Evolutionary conservation across 2,888 invertebrate species (phyloP), one percentile per base, ranked within the genome.

Genomic region (Ectemnius continuus): DNA sequence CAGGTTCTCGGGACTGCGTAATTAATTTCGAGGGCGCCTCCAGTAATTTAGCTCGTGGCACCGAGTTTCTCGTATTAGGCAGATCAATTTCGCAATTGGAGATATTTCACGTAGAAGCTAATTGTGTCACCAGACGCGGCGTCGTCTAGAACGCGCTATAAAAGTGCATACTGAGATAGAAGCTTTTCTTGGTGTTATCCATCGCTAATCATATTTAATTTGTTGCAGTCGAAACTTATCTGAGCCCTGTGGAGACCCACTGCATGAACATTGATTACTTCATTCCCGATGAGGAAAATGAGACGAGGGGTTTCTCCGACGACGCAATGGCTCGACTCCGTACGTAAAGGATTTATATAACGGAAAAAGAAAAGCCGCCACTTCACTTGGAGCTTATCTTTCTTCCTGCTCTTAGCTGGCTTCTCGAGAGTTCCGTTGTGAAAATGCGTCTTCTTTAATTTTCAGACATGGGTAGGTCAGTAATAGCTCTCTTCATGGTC

Each of bases 211-310:
- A 36, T 36, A 8, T 36, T 8, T 36, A 36, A 36, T 48, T 67
- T 46, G 73, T 82, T 82, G 8, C 93, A 97, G 97, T 97, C 77
- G 96, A 96, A 90, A 96, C 96, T 79, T 97, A 97, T 91, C 91
- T 97, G 85, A 97, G 97, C 77, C 98, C 98, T 4, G 97, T 98
- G 83, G 98, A 98, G 92, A 98, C 97, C 14, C 97, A 97, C 92
- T 98, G 98, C 92, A 96, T 96, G 92, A 98, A 98, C 92, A 95
- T 98, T 89, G 97, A 98, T 92, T 98, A 98, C 92, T 97, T 96
- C 92, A 96, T 98, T 80, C 95, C 96, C 65, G 97, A 97, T 91
- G 96, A 97, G 84, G 96, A 96, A 88, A 96, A 96, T 91, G 94
- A 95, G 88, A 96, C 96, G 61, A 94, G 95, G 88, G 94, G 94